Percentiles rank a stretch among this genome's conserved stretches.
phyloP scores from a whole-genome alignment of 2,113 vertebrate genomes.

The Lepidothrix coronata region DNA sequence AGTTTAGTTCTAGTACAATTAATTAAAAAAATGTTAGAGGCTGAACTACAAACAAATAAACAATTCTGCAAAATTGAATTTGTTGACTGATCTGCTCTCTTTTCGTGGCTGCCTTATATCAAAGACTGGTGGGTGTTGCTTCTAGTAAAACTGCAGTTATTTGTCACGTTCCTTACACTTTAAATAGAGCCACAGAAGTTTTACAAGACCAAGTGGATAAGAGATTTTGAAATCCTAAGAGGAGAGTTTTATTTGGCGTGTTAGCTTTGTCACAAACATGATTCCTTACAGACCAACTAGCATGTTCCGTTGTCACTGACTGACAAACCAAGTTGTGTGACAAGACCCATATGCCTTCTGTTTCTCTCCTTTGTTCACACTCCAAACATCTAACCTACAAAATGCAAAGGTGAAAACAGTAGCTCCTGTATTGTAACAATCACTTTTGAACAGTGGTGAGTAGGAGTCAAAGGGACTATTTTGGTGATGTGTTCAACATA shows the following conservation, averaged over 20 bases:
- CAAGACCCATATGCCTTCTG: background rate
- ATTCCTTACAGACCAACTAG: background rate
- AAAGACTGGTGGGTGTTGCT: background rate
- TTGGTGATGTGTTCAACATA: rapidly evolving
- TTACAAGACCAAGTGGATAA: background rate
- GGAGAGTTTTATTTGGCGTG: background rate
- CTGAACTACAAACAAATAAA: background rate
- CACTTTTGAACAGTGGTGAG: background rate
- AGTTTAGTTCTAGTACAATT: background rate
- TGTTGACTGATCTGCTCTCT: background rate
- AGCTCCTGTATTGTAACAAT: background rate
- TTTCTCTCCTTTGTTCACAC: background rate
- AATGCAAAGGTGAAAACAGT: background rate
- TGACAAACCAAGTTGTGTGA: background rate
- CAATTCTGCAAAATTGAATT: background rate
- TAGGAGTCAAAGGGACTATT: background rate
- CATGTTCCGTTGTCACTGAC: background rate
- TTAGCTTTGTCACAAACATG: background rate
- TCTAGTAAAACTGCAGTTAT: background rate
- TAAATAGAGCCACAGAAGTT: background rate
- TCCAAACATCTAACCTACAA: background rate
- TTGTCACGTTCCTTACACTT: background rate
- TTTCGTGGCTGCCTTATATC: background rate
- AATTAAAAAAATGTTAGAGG: background rate
- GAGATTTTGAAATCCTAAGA: background rate